These are phyloP conservation scores for Erebia palarica DNA, from an alignment of 2,888 invertebrate species.

Conservation along the genomic window DNA sequence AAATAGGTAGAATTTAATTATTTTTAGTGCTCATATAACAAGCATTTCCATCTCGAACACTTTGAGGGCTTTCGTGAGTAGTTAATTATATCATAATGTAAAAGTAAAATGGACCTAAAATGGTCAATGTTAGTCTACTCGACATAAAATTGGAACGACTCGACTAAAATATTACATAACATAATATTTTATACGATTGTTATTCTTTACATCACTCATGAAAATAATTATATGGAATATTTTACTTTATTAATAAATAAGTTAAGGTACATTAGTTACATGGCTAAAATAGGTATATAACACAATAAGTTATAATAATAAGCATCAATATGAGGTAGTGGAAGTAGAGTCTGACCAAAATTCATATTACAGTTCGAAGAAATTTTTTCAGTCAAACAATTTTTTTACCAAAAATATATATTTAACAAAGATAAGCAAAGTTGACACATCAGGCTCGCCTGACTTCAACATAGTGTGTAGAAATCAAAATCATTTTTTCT, in stretches of 20 bases:
- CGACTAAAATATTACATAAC: no score
- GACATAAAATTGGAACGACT: not conserved
- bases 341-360: constrained; percentile 32
- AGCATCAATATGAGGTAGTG: constrained; percentile 47
- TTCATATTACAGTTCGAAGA: constrained; percentile 9
- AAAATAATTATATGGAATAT: constrained; percentile 18
- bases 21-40: not conserved
- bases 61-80: not conserved
- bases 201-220: not conserved
- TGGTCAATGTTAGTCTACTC: not conserved
- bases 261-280: constrained; percentile 12
- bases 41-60: not conserved
- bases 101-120: no score
- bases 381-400: not conserved
- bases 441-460: no score
- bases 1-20: constrained; percentile 34
- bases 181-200: constrained; percentile 8
- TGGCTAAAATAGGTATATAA: constrained; percentile 31
- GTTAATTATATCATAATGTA: no score
- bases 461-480: no score
- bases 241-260: constrained; percentile 28
- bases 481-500: no score
- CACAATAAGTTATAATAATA: constrained; percentile 38
- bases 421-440: no score
- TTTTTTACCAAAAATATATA: not conserved